Evolutionary conservation across 2,113 vertebrate genomes (phyloP).

Genomic region (Eolophus roseicapilla): DNA sequence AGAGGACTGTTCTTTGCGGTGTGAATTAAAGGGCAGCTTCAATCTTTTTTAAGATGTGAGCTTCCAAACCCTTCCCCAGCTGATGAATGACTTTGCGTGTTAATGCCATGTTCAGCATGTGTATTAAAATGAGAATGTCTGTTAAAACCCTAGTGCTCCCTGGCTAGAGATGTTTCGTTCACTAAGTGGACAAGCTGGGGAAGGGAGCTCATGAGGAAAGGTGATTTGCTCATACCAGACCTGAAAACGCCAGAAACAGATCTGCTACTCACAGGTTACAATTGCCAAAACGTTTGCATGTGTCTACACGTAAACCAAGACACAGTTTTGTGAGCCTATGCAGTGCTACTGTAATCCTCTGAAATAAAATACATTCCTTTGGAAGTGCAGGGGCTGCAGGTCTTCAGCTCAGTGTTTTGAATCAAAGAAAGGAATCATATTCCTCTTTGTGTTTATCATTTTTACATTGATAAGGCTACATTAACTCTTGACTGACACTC

Average conservation of each 20-base stretch:
- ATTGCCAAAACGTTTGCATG: neutral
- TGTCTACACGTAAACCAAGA: neutral
- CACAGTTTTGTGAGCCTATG: neutral
- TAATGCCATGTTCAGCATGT: neutral
- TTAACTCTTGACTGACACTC: neutral
- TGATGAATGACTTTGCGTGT: neutral
- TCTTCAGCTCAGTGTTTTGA: neutral
- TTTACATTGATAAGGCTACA: neutral
- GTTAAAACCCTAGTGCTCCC: neutral
- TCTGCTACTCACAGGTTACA: neutral
- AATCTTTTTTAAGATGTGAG: rapidly evolving
- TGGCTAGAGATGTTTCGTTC: neutral
- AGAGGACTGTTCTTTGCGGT: neutral
- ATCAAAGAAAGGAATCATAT: neutral
- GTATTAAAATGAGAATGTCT: neutral
- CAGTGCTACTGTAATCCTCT: neutral
- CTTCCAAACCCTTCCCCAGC: neutral
- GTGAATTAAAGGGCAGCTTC: neutral
- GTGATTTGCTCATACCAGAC: neutral
- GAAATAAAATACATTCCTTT: neutral
- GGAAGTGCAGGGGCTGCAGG: neutral
- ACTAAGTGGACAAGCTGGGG: neutral
- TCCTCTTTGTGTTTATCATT: neutral
- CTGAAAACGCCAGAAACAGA: neutral
- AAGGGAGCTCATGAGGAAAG: neutral